phyloP scores from a whole-genome alignment of 2,888 invertebrate genomes.

The Corbicula japonica region DNA sequence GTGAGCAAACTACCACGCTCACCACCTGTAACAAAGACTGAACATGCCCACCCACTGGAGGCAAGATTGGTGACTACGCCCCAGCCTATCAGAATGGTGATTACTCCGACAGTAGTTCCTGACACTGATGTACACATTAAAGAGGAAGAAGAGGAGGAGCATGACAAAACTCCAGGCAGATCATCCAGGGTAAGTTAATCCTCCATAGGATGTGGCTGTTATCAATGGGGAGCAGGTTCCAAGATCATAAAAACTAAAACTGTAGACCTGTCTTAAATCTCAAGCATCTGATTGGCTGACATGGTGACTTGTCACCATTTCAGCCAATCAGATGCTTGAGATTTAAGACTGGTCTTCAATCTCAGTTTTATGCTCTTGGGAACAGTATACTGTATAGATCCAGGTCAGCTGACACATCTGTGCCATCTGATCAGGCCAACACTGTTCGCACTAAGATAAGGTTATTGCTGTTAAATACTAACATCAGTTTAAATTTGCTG shows the following conservation, averaged over 20 bases:
- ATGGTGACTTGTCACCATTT: neutral
- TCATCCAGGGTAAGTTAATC: constrained; percentile 50
- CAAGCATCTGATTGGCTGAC: neutral
- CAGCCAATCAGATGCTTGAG: neutral
- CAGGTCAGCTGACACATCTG: too few relatives aligned
- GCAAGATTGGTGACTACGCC: neutral
- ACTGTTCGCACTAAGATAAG: too few relatives aligned
- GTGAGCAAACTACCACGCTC: constrained; percentile 5
- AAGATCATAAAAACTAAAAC: neutral
- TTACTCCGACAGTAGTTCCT: constrained; percentile 5
- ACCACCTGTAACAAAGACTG: neutral
- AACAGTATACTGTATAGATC: too few relatives aligned
- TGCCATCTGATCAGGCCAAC: too few relatives aligned
- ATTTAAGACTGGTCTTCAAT: neutral
- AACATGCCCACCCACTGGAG: neutral
- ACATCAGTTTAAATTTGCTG: too few relatives aligned
- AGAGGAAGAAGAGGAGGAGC: constrained; percentile 48
- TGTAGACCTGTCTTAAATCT: neutral
- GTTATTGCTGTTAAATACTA: too few relatives aligned
- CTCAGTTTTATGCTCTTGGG: neutral
- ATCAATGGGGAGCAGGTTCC: neutral
- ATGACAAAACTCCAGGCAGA: constrained; percentile 21
- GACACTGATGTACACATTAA: constrained; percentile 11
- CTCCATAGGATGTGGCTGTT: neutral
- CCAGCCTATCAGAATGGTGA: neutral